Evolutionary conservation across 1,140 invertebrate genomes (phyloP).

Genomic region (Tetragonula clypearis): DNA sequence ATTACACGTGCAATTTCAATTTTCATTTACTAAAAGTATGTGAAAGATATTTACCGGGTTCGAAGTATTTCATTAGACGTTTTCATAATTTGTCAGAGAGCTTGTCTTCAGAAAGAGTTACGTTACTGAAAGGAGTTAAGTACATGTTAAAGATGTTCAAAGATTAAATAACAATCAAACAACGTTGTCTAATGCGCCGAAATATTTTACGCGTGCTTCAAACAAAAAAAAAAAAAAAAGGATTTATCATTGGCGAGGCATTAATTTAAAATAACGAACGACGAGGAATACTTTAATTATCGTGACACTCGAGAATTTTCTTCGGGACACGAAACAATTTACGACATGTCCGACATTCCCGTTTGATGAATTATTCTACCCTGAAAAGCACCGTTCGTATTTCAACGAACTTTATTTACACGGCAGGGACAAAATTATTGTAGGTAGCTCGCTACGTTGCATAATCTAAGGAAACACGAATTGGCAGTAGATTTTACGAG

Average conservation of each 20-base stretch:
- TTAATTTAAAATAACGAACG: not conserved
- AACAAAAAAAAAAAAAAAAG: not conserved
- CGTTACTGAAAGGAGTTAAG: not conserved
- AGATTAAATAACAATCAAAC: not conserved
- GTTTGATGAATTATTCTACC: not conserved
- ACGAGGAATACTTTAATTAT: not conserved
- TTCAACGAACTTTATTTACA: conserved; percentile 15
- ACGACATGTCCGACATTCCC: not conserved
- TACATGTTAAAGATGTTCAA: not conserved
- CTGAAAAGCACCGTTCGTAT: not conserved
- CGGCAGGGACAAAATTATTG: not conserved
- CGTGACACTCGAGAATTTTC: not conserved
- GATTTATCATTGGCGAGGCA: not conserved
- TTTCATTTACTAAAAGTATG: not conserved
- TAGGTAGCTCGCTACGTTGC: not conserved
- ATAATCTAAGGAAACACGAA: conserved; percentile 41
- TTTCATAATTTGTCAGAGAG: not conserved
- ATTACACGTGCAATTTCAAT: not conserved
- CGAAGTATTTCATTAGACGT: not conserved
- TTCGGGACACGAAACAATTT: not conserved
- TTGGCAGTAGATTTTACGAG: conserved; percentile 46
- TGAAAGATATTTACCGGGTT: not conserved
- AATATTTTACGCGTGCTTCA: too few species aligned
- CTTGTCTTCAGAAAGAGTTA: not conserved
- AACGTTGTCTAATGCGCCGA: not conserved